Conservation (phyloP, 1,140 invertebrate species). For the Cotesia vestalis region DNA sequence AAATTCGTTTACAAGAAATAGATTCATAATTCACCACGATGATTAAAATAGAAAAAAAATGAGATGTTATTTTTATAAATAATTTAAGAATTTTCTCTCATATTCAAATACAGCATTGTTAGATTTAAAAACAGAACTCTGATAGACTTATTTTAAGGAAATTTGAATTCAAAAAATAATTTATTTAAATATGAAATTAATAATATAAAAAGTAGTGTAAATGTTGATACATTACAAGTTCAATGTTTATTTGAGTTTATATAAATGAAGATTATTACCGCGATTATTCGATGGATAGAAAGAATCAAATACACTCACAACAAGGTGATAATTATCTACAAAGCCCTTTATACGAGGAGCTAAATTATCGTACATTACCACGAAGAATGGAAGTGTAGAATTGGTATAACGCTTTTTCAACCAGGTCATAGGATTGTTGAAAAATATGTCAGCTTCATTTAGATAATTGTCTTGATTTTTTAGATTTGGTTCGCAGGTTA, state of each 20-base stretch:
- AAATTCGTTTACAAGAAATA: no score
- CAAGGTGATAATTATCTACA: constrained; percentile 55
- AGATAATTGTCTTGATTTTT: constrained; percentile 68
- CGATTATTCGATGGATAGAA: constrained; percentile 67
- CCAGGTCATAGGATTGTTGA: constrained; percentile 77
- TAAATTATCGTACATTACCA: constrained; percentile 73
- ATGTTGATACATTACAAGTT: no score
- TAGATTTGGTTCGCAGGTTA: constrained; percentile 91
- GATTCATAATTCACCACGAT: no score
- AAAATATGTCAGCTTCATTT: constrained; percentile 87
- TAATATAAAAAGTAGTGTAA: no score
- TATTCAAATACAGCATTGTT: no score
- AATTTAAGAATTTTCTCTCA: no score
- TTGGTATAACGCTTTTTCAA: constrained; percentile 67
- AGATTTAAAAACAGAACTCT: no score
- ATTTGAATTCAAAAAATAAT: no score
- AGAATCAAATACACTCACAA: constrained; percentile 65
- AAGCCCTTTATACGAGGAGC: constrained; percentile 64
- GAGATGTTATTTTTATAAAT: no score
- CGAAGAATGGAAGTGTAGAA: constrained; percentile 65
- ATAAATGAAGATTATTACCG: constrained; percentile 63
- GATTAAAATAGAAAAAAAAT: no score
- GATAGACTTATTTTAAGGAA: no score
- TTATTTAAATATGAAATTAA: not conserved
- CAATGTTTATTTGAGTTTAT: constrained; percentile 38